Evolutionary conservation across 2,888 invertebrate species (phyloP).

Genomic region (Polietes domitor): DNA sequence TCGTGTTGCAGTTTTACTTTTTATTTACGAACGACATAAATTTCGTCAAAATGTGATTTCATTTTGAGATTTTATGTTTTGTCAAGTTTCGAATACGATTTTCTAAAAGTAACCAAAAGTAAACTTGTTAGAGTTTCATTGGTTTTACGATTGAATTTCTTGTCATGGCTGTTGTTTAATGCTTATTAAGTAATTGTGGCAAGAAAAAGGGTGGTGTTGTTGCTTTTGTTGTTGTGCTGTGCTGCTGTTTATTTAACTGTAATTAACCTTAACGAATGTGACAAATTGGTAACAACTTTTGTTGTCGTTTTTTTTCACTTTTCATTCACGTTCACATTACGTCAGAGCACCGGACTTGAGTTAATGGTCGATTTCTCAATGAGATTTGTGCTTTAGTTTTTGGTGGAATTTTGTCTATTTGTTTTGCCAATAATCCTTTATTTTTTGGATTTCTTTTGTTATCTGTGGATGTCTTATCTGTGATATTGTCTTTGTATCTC

Average conservation of each 20-base stretch:
- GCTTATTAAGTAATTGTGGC: slow-evolving; percentile 31
- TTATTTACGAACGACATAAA: not conserved
- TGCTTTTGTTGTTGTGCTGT: too few species aligned
- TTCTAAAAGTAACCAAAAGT: not conserved
- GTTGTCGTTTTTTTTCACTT: slow-evolving; percentile 4
- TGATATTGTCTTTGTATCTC: not conserved
- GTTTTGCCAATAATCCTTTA: not conserved
- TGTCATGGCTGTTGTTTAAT: slow-evolving; percentile 5
- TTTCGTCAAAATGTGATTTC: slow-evolving; percentile 14
- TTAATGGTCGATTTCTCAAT: not conserved
- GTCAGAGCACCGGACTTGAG: not conserved
- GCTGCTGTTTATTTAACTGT: not conserved
- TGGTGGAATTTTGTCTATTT: not conserved
- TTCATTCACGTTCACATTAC: not conserved
- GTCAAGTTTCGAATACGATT: not conserved
- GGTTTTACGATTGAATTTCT: slow-evolving; percentile 33
- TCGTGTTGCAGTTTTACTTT: not conserved
- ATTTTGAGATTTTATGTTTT: not conserved
- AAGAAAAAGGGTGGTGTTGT: not conserved
- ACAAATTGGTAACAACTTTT: slow-evolving; percentile 39
- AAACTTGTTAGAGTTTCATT: slow-evolving; percentile 18
- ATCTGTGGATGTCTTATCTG: not conserved
- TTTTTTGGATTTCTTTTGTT: not conserved
- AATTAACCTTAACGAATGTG: slow-evolving; percentile 56
- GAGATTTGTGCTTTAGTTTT: not conserved